Evolutionary conservation across 2,888 invertebrate genomes (phyloP).

Genomic region (Diaprepes abbreviatus): DNA sequence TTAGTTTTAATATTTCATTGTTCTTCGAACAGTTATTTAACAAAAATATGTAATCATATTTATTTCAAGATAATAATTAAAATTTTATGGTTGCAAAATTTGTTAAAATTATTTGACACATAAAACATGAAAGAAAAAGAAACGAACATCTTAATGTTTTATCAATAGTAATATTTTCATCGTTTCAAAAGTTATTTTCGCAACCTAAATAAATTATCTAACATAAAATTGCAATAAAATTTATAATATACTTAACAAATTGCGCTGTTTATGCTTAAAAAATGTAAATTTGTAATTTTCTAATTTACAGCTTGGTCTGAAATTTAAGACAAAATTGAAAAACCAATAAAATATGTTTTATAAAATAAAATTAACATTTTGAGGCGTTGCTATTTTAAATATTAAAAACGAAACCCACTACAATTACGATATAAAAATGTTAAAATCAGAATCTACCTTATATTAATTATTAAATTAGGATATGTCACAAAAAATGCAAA

Average conservation of each 20-base stretch:
- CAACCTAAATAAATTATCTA: neutral
- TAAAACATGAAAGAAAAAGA: too few relatives aligned
- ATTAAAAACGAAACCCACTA: neutral
- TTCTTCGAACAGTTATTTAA: too few relatives aligned
- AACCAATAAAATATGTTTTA: neutral
- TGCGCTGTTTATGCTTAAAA: neutral
- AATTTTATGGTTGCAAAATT: too few relatives aligned
- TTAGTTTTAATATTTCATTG: too few relatives aligned
- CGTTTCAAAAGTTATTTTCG: too few relatives aligned
- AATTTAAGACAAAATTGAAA: neutral
- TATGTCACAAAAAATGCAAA: conserved; percentile 44
- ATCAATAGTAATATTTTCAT: too few relatives aligned
- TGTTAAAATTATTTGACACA: too few relatives aligned
- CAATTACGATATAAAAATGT: neutral
- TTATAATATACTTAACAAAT: neutral
- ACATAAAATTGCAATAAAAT: conserved; percentile 3
- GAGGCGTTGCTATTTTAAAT: neutral
- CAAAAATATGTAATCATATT: too few relatives aligned
- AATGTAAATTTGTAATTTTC: conserved; percentile 12
- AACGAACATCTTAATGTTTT: too few relatives aligned
- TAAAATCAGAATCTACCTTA: conserved; percentile 4
- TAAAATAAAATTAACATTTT: neutral
- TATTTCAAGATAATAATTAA: too few relatives aligned
- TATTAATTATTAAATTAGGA: conserved; percentile 14
- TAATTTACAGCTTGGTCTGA: neutral